These are phyloP conservation scores for Dryas iulia DNA, from an alignment of 1,140 invertebrate genomes.

Conservation along the genomic window DNA sequence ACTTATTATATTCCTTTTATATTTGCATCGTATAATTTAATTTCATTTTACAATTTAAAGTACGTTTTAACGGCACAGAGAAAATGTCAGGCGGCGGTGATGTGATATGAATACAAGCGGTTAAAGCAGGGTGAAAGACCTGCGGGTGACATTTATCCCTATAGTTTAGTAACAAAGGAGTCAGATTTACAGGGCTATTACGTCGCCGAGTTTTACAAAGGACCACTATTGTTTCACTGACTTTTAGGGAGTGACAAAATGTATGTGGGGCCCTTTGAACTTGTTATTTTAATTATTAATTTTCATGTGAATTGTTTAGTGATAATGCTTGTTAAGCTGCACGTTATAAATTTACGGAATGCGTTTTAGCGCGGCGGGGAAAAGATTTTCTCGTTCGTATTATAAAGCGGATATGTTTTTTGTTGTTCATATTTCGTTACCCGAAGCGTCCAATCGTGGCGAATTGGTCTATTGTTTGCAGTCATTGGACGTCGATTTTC, in stretches of 20 bases:
- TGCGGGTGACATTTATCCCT: slow-evolving; percentile 59
- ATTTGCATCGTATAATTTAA: not conserved
- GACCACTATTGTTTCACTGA: slow-evolving; percentile 46
- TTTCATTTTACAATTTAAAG: not conserved
- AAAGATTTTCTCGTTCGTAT: not conserved
- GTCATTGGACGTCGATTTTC: slow-evolving; percentile 35
- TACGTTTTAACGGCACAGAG: not conserved
- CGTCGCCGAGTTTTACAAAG: slow-evolving; percentile 49
- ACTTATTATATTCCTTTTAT: not conserved
- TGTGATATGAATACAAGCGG: slow-evolving; percentile 10
- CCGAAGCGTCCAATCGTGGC: slow-evolving; percentile 29
- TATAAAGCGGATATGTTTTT: slow-evolving; percentile 18
- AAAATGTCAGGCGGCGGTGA: not conserved
- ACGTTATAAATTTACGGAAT: not conserved
- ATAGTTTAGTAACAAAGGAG: slow-evolving; percentile 57
- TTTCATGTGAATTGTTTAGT: not conserved
- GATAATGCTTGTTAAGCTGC: not conserved
- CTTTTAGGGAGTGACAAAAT: slow-evolving; percentile 41
- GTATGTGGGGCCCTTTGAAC: slow-evolving; percentile 41
- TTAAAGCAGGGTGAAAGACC: slow-evolving; percentile 26
- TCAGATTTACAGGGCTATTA: slow-evolving; percentile 39
- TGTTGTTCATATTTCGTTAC: slow-evolving; percentile 26
- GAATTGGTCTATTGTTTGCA: slow-evolving; percentile 35
- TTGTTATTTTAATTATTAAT: slow-evolving; percentile 16
- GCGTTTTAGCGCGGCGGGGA: not conserved